phyloP scores from a whole-genome alignment of 2,888 invertebrate species.

The Eubasilissa splendida region DNA sequence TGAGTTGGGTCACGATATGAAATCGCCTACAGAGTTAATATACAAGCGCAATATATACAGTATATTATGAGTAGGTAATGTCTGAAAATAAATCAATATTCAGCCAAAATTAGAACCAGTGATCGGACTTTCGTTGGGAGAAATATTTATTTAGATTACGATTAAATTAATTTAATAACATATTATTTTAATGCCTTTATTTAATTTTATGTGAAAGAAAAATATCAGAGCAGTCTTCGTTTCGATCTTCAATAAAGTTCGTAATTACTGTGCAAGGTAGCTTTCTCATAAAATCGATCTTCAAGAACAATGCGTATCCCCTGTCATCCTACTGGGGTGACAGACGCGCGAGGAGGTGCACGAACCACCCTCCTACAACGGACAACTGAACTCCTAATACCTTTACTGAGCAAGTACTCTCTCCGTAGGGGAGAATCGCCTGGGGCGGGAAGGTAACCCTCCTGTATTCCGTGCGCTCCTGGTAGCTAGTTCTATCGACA shows the following conservation, averaged over 20 bases:
- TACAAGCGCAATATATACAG: no score
- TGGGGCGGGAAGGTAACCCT: constrained; percentile 52
- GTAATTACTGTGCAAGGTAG: not conserved
- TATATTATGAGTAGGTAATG: no score
- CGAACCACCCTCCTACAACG: constrained; percentile 41
- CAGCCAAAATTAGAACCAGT: no score
- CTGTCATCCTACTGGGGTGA: constrained; percentile 40
- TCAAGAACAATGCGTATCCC: constrained; percentile 42
- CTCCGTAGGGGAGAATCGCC: constrained; percentile 35
- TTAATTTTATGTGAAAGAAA: not conserved
- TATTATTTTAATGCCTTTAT: not conserved
- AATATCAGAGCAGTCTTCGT: not conserved
- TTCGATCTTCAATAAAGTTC: no score
- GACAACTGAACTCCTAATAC: constrained; percentile 56
- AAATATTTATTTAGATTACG: no score
- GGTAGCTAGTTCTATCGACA: constrained; percentile 47
- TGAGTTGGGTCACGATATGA: no score
- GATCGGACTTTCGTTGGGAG: no score
- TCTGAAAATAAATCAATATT: no score
- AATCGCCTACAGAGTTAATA: no score
- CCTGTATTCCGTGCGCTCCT: constrained; percentile 43
- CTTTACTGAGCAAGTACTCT: constrained; percentile 43
- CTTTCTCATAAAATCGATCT: constrained; percentile 34
- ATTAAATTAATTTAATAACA: no score
- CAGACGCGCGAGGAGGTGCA: constrained; percentile 45